These are phyloP conservation scores for Meiosimyza platycephala DNA, from an alignment of 2,888 invertebrate species.

Conservation along the genomic window DNA sequence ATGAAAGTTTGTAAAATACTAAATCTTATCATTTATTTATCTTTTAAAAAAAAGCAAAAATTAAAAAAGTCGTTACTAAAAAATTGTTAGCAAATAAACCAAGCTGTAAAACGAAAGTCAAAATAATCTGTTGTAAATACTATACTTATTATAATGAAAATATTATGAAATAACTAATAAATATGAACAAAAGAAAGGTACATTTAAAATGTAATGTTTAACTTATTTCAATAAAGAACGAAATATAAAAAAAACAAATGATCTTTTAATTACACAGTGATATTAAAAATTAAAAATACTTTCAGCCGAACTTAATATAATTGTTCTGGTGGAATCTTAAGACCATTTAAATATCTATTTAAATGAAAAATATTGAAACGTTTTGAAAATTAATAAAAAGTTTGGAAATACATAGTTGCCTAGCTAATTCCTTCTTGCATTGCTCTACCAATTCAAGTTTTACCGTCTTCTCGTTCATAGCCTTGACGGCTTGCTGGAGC, in stretches of 20 bases:
- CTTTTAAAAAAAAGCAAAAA: constrained; percentile 7
- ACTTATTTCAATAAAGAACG: constrained; percentile 29
- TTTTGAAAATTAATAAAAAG: too few relatives aligned
- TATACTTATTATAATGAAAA: constrained; percentile 9
- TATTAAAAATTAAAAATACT: too few relatives aligned
- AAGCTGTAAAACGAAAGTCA: constrained; percentile 30
- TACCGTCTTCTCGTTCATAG: too few relatives aligned
- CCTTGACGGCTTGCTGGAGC: too few relatives aligned
- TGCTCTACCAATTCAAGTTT: too few relatives aligned
- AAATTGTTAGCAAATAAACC: constrained; percentile 13
- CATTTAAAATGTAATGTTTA: constrained; percentile 20
- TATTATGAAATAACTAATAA: constrained; percentile 17
- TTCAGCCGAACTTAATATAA: too few relatives aligned
- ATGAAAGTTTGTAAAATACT: background rate
- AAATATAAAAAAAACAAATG: constrained; percentile 4
- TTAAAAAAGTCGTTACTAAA: constrained; percentile 1
- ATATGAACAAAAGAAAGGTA: background rate
- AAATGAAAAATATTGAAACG: too few relatives aligned
- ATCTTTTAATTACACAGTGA: too few relatives aligned
- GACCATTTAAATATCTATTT: too few relatives aligned
- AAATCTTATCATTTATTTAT: background rate
- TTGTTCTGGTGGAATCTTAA: too few relatives aligned
- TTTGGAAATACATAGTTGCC: too few relatives aligned
- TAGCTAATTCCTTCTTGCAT: too few relatives aligned
- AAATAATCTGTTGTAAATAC: constrained; percentile 34